Percentiles rank a stretch among this genome's conserved stretches.
Evolutionary conservation across 2,888 invertebrate species (phyloP).

Genomic region (Drosophila cyrtoloma): DNA sequence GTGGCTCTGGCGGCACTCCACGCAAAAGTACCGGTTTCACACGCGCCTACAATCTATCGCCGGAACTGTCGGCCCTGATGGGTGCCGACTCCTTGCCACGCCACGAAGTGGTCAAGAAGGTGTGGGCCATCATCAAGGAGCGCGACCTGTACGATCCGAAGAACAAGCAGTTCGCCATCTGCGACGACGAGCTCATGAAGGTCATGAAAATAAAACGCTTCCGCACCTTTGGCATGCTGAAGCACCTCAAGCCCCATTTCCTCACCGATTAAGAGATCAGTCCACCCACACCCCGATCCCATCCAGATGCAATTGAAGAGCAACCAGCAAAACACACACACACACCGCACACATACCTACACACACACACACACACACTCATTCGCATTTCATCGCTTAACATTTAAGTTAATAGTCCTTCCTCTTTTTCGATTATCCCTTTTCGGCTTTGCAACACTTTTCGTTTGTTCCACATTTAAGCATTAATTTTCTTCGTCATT

Average conservation of each 20-base stretch:
- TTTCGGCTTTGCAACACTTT: slow-evolving; percentile 63
- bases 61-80: slow-evolving; percentile 92
- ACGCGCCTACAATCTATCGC: slow-evolving; percentile 92
- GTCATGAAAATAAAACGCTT: slow-evolving; percentile 97
- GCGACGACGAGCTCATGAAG: slow-evolving; percentile 95
- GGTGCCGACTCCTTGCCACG: slow-evolving; percentile 94
- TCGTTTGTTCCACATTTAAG: slow-evolving; percentile 52
- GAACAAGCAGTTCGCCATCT: slow-evolving; percentile 97
- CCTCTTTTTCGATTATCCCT: slow-evolving; percentile 10
- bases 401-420: slow-evolving; percentile 47
- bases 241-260: slow-evolving; percentile 96
- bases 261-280: slow-evolving; percentile 70
- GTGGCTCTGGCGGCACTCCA: slow-evolving; percentile 80
- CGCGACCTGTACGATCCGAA: slow-evolving; percentile 96
- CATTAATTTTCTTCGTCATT: slow-evolving; percentile 39
- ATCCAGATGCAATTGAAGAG: slow-evolving; percentile 67
- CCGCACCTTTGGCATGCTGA: slow-evolving; percentile 98
- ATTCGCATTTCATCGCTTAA: slow-evolving; percentile 42
- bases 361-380: slow-evolving; percentile 1
- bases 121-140: slow-evolving; percentile 96
- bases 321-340: slow-evolving; percentile 22
- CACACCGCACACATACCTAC: slow-evolving; percentile 8
- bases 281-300: slow-evolving; percentile 19
- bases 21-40: slow-evolving; percentile 92
- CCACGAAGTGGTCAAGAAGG: slow-evolving; percentile 95